Conservation (phyloP, 23 tunicate genomes). For the Trididemnum nubilum region DNA sequence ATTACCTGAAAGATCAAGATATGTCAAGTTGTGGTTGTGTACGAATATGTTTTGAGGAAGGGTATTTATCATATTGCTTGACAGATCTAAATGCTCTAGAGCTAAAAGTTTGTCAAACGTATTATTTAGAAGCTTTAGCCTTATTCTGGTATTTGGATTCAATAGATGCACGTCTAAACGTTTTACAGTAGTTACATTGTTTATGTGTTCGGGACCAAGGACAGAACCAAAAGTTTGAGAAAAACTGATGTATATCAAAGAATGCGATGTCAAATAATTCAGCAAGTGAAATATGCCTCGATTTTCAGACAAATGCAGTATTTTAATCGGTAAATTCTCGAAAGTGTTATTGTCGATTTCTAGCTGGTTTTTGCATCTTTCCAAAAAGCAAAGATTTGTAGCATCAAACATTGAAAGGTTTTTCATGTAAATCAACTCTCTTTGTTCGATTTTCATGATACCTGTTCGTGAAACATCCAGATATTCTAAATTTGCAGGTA, state of each 20-base stretch:
- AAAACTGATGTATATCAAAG: too few relatives aligned
- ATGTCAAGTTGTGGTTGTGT: neutral
- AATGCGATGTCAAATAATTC: neutral
- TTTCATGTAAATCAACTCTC: neutral
- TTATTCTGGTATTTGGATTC: neutral
- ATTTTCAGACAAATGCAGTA: neutral
- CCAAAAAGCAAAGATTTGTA: neutral
- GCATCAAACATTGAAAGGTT: neutral
- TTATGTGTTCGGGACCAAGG: too few relatives aligned
- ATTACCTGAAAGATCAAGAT: constrained; percentile 4
- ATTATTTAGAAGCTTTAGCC: neutral
- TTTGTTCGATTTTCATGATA: too few relatives aligned
- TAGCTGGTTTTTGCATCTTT: neutral
- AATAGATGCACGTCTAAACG: neutral
- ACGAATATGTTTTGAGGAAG: neutral
- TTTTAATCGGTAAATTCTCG: neutral
- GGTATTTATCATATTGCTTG: too few relatives aligned
- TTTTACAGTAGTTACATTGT: neutral
- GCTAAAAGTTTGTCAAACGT: too few relatives aligned
- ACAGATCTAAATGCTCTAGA: too few relatives aligned
- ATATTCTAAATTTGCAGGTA: neutral
- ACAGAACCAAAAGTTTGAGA: too few relatives aligned
- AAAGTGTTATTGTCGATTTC: neutral
- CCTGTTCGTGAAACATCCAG: neutral
- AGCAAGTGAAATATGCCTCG: too few relatives aligned